Evolutionary conservation across 2,113 vertebrate genomes (phyloP).

Genomic region (Otus sunia): DNA sequence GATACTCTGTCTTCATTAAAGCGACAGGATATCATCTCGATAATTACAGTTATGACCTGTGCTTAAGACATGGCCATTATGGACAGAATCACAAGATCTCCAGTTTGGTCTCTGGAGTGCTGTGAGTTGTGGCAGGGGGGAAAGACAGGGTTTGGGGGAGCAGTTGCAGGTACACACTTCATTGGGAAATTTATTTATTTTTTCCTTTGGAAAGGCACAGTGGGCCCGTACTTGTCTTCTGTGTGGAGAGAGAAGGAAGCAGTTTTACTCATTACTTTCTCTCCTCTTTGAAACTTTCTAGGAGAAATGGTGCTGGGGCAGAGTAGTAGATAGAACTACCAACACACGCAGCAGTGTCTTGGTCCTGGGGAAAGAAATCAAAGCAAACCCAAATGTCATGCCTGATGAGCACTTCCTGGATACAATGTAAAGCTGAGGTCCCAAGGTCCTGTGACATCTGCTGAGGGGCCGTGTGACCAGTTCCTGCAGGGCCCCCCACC

Average conservation of each 20-base stretch:
- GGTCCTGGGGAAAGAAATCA: background rate
- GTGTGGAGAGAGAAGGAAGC: background rate
- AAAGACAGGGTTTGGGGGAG: background rate
- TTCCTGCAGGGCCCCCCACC: background rate
- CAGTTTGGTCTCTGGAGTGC: background rate
- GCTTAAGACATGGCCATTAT: background rate
- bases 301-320: background rate
- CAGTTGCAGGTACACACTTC: background rate
- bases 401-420: background rate
- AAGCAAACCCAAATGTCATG: background rate
- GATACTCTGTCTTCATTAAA: background rate
- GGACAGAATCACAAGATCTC: background rate
- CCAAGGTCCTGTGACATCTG: background rate
- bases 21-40: background rate
- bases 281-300: background rate
- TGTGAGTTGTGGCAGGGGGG: background rate
- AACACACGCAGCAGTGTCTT: rapidly evolving
- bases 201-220: background rate
- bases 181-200: background rate
- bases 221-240: background rate
- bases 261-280: background rate
- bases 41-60: background rate
- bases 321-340: background rate
- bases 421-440: background rate
- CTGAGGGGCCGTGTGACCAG: background rate